Evolutionary conservation across 2,888 invertebrate species (phyloP), one percentile per base, ranked within the genome.

Genomic region (Ischnus inquisitorius): DNA sequence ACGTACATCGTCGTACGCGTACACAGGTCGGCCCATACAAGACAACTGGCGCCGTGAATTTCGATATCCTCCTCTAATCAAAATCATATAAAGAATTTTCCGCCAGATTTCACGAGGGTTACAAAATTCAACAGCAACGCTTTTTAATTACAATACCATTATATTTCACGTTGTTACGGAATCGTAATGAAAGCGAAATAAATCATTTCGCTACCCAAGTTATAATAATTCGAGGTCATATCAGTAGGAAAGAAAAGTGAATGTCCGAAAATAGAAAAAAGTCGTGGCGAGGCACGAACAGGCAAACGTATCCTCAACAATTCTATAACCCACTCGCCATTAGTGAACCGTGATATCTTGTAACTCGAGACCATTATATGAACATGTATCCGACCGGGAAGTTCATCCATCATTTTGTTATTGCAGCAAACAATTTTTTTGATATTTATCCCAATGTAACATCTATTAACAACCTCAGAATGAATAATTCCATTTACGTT

Each of bases 361-460:
- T 48, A 48, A 74, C 34, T 34, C 12, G 46, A 34, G 34, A 12
- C 54, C 43, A 64, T n/a, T 62, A 39, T 57, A n/a, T 57, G 48
- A 25, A n/a, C 39, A 43, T 41, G 72, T 65, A n/a, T 72, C 28
- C 28, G 34, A 67, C 57, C 65, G 8, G 14, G 19, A 71, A 79
- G 60, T 6, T 62, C 64, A 64, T 79, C 43, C 41, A 67, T 67
- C 72, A 57, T 34, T n/a, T 43, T 41, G 54, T 46, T 57, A 72
- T 67, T 79, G 72, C 34, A 46, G 46, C 57, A 74, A 72, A 79
- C 46, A 79, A 43, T 79, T 72, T 10, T 60, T 14, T 57, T 57
- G 41, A 67, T 51, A 34, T 39, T 19, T 67, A 64, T 64, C 16
- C 10, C 28, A 54, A 16, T 34, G 48, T 41, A 54, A 34, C 43